These are phyloP conservation scores for Galerucella nymphaeae DNA, from an alignment of 2,888 invertebrate species.

Conservation along the genomic window DNA sequence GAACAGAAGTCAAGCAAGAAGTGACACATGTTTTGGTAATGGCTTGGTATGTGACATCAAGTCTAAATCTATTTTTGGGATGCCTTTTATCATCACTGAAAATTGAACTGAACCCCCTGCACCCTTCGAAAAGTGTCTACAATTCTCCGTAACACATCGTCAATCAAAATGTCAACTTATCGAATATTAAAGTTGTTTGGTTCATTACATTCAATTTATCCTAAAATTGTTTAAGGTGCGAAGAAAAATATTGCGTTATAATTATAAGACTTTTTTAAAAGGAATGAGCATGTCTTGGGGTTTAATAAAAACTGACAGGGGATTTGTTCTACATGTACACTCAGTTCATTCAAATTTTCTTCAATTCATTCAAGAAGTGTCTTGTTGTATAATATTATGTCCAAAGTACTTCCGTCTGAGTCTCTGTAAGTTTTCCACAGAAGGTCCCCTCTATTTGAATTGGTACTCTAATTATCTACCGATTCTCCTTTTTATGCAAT, in stretches of 20 bases:
- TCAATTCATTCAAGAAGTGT: too few relatives aligned
- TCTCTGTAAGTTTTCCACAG: too few relatives aligned
- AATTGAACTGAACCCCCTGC: slow-evolving; percentile 46
- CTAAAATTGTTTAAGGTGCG: not conserved
- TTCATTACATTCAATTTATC: slow-evolving; percentile 12
- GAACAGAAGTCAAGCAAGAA: slow-evolving; percentile 41
- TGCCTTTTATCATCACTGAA: slow-evolving; percentile 52
- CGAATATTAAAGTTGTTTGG: slow-evolving; percentile 19
- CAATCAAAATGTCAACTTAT: slow-evolving; percentile 40
- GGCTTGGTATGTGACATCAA: slow-evolving; percentile 43
- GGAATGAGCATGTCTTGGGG: not conserved
- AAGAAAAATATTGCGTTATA: not conserved
- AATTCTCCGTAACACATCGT: slow-evolving; percentile 44
- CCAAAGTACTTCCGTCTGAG: too few relatives aligned
- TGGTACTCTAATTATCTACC: too few relatives aligned
- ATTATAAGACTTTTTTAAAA: not conserved
- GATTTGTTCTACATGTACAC: too few relatives aligned
- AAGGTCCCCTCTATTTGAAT: too few relatives aligned
- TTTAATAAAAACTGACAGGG: too few relatives aligned
- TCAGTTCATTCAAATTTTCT: too few relatives aligned
- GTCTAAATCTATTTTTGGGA: slow-evolving; percentile 51
- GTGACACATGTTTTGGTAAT: slow-evolving; percentile 43
- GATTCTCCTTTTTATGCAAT: too few relatives aligned
- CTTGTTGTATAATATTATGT: too few relatives aligned
- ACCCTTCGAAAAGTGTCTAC: slow-evolving; percentile 31